Evolutionary conservation across 1,140 invertebrate genomes (phyloP).

Genomic region (Drosophila mayri): DNA sequence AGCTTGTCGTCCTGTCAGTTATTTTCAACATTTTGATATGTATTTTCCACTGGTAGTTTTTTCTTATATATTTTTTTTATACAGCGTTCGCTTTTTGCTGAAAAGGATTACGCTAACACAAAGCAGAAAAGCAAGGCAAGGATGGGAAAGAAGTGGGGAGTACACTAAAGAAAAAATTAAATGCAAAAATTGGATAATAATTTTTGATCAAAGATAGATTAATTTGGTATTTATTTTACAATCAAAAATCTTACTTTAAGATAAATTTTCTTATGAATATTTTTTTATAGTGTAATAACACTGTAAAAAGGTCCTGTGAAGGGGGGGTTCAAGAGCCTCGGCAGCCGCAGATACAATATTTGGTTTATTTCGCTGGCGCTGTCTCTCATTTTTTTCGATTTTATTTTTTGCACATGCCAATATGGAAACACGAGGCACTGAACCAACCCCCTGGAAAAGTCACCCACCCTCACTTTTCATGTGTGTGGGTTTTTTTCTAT

Average conservation of each 20-base stretch:
- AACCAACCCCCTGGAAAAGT: slow-evolving; percentile 33
- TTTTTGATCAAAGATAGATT: too few relatives aligned
- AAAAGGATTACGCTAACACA: slow-evolving; percentile 80
- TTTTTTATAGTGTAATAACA: background rate
- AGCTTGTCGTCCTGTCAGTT: slow-evolving; percentile 69
- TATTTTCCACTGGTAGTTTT: slow-evolving; percentile 42
- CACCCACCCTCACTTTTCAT: slow-evolving; percentile 40
- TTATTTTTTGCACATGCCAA: slow-evolving; percentile 71
- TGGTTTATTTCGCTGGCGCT: slow-evolving; percentile 53
- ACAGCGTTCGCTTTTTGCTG: slow-evolving; percentile 57
- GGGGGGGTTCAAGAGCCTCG: slow-evolving; percentile 11
- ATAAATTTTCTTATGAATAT: fast-evolving
- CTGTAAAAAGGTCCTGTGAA: background rate
- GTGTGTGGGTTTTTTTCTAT: slow-evolving; percentile 64
- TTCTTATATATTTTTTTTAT: slow-evolving; percentile 20
- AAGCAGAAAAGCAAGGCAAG: slow-evolving; percentile 59
- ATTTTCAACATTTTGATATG: slow-evolving; percentile 77
- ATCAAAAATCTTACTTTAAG: background rate
- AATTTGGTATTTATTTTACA: fast-evolving
- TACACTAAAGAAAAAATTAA: background rate
- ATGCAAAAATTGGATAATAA: fast-evolving
- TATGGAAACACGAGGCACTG: slow-evolving; percentile 55
- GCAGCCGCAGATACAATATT: slow-evolving; percentile 56
- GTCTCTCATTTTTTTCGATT: slow-evolving; percentile 38
- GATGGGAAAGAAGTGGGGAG: background rate